Evolutionary conservation across 2,113 vertebrate species (phyloP).

Genomic region (Syngnathoides biaculeatus): DNA sequence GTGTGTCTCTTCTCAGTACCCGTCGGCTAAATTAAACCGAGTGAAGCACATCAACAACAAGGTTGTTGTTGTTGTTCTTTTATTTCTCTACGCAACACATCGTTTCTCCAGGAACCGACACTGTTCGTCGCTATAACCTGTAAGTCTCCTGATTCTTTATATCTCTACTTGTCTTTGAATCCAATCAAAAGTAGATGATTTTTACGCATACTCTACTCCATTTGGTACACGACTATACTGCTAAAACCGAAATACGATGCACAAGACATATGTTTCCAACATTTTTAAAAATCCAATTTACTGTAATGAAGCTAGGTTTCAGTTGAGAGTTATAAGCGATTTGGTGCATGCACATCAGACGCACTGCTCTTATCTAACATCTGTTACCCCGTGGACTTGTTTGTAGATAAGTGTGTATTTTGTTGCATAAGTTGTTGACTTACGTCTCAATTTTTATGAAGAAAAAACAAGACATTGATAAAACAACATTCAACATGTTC

Average conservation of each 20-base stretch:
- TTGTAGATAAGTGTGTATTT: neutral
- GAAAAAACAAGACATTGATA: too few relatives aligned
- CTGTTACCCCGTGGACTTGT: neutral
- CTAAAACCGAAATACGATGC: neutral
- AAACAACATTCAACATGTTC: neutral
- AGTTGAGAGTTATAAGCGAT: neutral
- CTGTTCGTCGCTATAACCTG: conserved; percentile 41
- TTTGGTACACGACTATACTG: neutral
- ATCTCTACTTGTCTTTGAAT: neutral
- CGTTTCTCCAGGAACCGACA: conserved; percentile 5
- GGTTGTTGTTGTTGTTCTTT: conserved; percentile 36
- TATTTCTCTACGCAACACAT: conserved; percentile 38
- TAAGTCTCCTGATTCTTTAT: conserved; percentile 31
- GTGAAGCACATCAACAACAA: conserved; percentile 20
- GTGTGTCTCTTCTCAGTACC: neutral
- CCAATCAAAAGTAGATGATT: neutral
- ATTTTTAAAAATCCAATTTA: neutral
- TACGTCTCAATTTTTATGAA: neutral
- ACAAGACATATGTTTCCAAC: neutral
- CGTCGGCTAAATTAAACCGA: neutral
- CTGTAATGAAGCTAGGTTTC: neutral
- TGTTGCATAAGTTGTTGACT: neutral
- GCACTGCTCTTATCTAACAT: neutral
- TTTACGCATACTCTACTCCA: neutral
- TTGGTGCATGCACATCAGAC: neutral